phyloP scores from a whole-genome alignment of 2,888 invertebrate species.

The Aspidiotus rigidus region DNA sequence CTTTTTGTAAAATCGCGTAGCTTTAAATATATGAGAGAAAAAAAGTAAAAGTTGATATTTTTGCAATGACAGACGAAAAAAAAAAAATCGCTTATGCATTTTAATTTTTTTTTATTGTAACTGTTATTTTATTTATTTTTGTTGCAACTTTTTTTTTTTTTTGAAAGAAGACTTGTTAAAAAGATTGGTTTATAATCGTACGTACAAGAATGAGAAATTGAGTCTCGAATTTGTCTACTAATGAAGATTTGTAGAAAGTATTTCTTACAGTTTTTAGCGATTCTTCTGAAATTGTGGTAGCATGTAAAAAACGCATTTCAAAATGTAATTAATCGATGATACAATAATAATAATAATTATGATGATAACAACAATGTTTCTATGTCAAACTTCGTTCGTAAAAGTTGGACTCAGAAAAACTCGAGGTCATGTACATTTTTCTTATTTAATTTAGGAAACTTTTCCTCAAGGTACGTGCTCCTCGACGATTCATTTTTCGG shows the following conservation, averaged over 20 bases:
- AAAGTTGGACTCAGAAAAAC: no score
- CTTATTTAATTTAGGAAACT: neutral
- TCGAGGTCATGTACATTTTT: no score
- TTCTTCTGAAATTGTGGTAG: neutral
- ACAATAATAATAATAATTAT: neutral
- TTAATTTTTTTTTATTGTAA: conserved; percentile 10
- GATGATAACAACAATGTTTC: neutral
- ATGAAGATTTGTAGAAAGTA: neutral
- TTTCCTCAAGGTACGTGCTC: neutral
- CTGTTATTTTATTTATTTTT: conserved; percentile 12
- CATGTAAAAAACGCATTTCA: neutral
- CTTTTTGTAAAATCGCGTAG: conserved; percentile 18
- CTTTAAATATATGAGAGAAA: conserved; percentile 3
- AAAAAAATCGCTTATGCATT: conserved; percentile 11
- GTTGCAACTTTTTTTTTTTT: conserved; percentile 7
- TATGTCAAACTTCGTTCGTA: no score
- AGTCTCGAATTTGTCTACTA: no score
- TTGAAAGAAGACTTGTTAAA: neutral
- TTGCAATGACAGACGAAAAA: conserved; percentile 7
- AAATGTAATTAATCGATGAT: neutral
- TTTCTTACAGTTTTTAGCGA: neutral
- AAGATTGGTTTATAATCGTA: neutral
- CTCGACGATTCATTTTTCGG: neutral
- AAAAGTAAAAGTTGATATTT: conserved; percentile 5
- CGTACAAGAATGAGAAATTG: no score